Evolutionary conservation across 2,888 invertebrate genomes (phyloP).

Genomic region (Mesoligia furuncula): DNA sequence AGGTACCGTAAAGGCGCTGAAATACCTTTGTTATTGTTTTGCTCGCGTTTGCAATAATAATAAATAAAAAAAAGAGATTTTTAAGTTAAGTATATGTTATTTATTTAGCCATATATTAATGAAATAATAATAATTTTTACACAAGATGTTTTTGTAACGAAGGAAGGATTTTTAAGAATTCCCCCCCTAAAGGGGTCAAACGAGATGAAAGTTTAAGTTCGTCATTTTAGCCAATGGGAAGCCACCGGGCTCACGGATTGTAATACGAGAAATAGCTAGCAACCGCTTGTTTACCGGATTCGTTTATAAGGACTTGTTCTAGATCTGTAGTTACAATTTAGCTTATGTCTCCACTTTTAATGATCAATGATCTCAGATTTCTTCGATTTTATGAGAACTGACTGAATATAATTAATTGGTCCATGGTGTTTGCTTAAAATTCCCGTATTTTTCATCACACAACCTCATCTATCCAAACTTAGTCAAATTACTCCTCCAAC

Average conservation of each 20-base stretch:
- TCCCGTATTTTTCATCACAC: neutral
- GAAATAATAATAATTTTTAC: too few relatives aligned
- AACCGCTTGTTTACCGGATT: neutral
- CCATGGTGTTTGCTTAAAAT: neutral
- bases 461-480: constrained; percentile 27
- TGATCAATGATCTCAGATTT: neutral
- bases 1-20: too few relatives aligned
- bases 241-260: neutral
- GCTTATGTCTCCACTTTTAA: neutral
- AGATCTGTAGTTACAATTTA: neutral
- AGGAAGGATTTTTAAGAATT: too few relatives aligned
- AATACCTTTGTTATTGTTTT: too few relatives aligned
- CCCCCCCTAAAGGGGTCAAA: too few relatives aligned
- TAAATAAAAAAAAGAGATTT: too few relatives aligned
- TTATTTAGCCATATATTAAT: too few relatives aligned
- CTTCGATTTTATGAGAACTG: neutral
- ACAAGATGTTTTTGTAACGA: too few relatives aligned
- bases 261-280: neutral
- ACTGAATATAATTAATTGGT: neutral
- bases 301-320: neutral
- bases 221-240: too few relatives aligned
- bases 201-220: neutral
- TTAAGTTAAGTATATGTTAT: too few relatives aligned
- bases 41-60: too few relatives aligned
- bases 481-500: neutral